phyloP scores from a whole-genome alignment of 1,140 invertebrate genomes.

The Diorhabda elongata region DNA sequence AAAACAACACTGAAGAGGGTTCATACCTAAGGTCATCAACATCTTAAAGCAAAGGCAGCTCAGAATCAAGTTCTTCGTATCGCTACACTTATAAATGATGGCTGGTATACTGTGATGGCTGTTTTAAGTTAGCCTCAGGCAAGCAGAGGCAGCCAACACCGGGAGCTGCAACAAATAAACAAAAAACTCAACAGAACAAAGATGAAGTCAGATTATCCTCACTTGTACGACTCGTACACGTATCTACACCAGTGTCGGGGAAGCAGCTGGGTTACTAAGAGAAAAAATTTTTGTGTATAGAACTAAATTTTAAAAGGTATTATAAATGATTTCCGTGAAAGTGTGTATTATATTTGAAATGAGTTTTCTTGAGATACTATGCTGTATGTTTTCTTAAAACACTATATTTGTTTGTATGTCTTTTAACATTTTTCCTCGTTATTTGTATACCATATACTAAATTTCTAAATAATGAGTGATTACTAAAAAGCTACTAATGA shows the following conservation, averaged over 20 bases:
- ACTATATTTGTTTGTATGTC: too few species aligned
- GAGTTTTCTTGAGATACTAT: too few species aligned
- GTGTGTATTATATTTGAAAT: too few species aligned
- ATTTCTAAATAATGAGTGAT: too few species aligned
- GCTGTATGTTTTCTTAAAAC: too few species aligned
- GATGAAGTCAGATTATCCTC: constrained; percentile 41
- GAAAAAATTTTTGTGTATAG: too few species aligned
- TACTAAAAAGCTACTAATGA: too few species aligned
- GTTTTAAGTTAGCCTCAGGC: constrained; percentile 41
- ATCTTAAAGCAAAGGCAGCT: constrained; percentile 40
- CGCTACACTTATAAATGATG: constrained; percentile 46
- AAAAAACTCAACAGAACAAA: constrained; percentile 42
- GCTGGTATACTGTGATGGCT: constrained; percentile 40
- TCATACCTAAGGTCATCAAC: constrained; percentile 41
- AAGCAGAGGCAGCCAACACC: constrained; percentile 43
- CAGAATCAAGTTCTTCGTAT: constrained; percentile 45
- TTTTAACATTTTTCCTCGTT: too few species aligned
- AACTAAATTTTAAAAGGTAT: too few species aligned
- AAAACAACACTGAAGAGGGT: constrained; percentile 25
- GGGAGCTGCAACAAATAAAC: constrained; percentile 46
- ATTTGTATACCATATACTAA: too few species aligned
- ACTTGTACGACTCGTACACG: constrained; percentile 31
- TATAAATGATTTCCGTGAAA: too few species aligned
- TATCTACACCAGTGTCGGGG: constrained; percentile 5
- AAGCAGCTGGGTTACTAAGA: background rate